Conservation (phyloP, 2,113 vertebrate species). For the Felis chaus region DNA sequence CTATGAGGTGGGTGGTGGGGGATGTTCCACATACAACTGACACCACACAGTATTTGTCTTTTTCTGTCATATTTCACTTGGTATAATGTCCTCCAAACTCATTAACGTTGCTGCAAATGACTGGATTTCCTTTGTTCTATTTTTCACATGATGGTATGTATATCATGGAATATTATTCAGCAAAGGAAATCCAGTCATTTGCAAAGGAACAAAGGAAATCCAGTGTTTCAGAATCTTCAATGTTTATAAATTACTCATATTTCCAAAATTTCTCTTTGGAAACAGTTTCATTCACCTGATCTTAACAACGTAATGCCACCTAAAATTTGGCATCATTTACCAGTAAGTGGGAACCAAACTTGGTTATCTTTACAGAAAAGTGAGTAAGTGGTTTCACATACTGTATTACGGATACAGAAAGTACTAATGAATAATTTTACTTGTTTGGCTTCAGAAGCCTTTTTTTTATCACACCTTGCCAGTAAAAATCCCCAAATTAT, state of each 20-base stretch:
- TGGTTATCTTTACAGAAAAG: constrained; percentile 32
- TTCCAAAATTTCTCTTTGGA: constrained; percentile 37
- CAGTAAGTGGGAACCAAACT: not conserved
- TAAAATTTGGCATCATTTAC: not conserved
- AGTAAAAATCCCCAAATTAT: not conserved
- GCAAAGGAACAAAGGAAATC: no score
- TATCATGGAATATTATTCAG: no score
- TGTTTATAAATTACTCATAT: constrained; percentile 38
- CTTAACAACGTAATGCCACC: not conserved
- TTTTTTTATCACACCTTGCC: constrained; percentile 60
- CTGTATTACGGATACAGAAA: not conserved
- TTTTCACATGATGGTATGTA: no score
- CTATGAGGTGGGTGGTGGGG: no score
- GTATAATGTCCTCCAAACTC: no score
- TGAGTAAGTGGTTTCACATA: not conserved
- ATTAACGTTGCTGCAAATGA: no score
- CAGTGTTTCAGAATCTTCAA: not conserved
- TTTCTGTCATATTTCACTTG: no score
- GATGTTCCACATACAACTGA: no score
- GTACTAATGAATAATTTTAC: not conserved
- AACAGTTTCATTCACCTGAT: not conserved
- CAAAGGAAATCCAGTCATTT: no score
- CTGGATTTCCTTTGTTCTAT: no score
- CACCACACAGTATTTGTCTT: no score
- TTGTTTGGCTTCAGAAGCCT: not conserved